Percentiles rank a stretch among this genome's conserved stretches.
Evolutionary conservation across 2,888 invertebrate species (phyloP).

Genomic region (Archips xylosteana): DNA sequence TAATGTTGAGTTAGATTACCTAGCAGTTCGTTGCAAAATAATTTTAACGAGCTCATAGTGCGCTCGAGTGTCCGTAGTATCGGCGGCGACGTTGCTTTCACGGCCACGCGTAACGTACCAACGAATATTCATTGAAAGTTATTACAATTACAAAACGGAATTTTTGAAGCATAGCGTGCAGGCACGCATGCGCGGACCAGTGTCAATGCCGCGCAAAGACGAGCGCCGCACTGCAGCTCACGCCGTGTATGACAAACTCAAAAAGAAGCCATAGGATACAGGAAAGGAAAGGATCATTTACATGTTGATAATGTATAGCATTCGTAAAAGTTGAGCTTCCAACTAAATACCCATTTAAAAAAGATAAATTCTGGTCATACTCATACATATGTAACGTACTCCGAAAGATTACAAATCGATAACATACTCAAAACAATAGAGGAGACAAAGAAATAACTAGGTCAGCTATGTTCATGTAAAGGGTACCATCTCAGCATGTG

Average conservation of each 20-base stretch:
- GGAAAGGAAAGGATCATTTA: too few species aligned
- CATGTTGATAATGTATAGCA: too few species aligned
- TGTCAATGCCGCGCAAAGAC: conserved; percentile 66
- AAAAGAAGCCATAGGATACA: too few species aligned
- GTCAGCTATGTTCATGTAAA: too few species aligned
- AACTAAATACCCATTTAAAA: neutral
- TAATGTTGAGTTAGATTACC: conserved; percentile 42
- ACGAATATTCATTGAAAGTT: conserved; percentile 70
- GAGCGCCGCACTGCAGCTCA: conserved; percentile 11
- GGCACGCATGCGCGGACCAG: conserved; percentile 59
- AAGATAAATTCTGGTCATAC: too few species aligned
- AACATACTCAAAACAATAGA: too few species aligned
- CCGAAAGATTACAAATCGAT: too few species aligned
- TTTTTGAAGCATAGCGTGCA: conserved; percentile 71
- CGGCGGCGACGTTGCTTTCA: conserved; percentile 52
- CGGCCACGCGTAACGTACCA: conserved; percentile 42
- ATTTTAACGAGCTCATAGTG: conserved; percentile 38
- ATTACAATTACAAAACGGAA: conserved; percentile 70
- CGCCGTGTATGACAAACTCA: too few species aligned
- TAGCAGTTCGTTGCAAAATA: conserved; percentile 37
- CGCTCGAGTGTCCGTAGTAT: conserved; percentile 18
- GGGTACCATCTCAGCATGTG: too few species aligned
- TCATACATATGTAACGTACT: too few species aligned
- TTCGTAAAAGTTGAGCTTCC: neutral
- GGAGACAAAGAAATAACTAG: too few species aligned